Evolutionary conservation across 2,113 vertebrate genomes (phyloP), one percentile per base, ranked within the genome.

Genomic region (Corythaeola cristata): DNA sequence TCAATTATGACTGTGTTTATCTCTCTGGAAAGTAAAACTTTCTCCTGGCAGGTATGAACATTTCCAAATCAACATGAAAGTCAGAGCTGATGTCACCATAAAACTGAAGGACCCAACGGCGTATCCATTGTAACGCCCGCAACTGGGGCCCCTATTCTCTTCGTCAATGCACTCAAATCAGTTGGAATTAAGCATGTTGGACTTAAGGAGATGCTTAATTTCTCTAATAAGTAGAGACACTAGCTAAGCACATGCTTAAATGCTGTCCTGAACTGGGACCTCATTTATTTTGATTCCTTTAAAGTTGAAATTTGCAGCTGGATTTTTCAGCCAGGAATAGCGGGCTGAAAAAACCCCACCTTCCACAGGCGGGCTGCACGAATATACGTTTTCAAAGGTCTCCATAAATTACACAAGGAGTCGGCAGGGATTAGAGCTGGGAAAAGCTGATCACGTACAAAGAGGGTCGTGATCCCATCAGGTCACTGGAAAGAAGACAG

Each of bases 381-480:
- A 58, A 91, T 50, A 66, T 30, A 89, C 45, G 41, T 87, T 87
- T 89, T 82, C 84, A 89, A 86, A 87, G 69, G 76, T 53, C 80
- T 59, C 71, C 67, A 69, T 68, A 91, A 95, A 96, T 94, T 93
- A 92, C 75, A 0, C 49, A 63, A 72, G 56, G 81, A 89, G 71
- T 9, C 91, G 87, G 87, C 8, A 3, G 74, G 81, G 92, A 95
- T 95, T 95, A 97, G 91, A 95, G 75, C 77, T 10, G 62, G 66
- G 74, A 81, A 95, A 95, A 96, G 92, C 83, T 85, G 89, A 90
- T 96, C 91, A 96, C 73, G 49, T 89, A 96, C 89, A 92, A 79
- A 76, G 89, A 89, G 80, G 95, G 89, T 95, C 96, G 55, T 0
- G 86, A 96, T 94, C 95, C 96, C 91, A 96, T 96, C 91, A 94